A percentile compares a stretch with the other conserved stretches of the same genome.
phyloP scores from a whole-genome alignment of 2,888 invertebrate genomes.

The Ophraella communa region DNA sequence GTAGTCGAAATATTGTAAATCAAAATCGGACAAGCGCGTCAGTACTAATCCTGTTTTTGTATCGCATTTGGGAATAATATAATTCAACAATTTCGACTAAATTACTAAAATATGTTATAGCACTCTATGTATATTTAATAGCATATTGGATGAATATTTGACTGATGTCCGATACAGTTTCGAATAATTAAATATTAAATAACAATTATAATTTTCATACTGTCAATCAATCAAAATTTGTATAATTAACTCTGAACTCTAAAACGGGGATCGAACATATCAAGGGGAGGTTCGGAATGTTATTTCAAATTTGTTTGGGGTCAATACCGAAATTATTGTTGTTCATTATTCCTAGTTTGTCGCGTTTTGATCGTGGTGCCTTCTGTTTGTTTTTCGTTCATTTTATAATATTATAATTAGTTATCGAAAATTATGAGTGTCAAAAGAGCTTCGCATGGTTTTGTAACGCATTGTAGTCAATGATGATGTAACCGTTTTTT shows the following conservation, averaged over 20 bases:
- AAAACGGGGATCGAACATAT: neutral
- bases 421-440: neutral
- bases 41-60: conserved; percentile 29
- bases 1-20: conserved; percentile 32
- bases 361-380: conserved; percentile 27
- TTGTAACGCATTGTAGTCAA: no score
- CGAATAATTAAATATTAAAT: conserved; percentile 54
- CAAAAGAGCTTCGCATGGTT: no score
- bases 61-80: conserved; percentile 37
- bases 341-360: conserved; percentile 37
- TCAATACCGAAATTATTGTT: conserved; percentile 43
- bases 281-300: conserved; percentile 11
- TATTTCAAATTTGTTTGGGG: conserved; percentile 34
- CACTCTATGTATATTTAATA: conserved; percentile 44
- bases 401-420: neutral
- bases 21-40: conserved; percentile 32
- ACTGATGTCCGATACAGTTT: conserved; percentile 50
- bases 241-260: conserved; percentile 36
- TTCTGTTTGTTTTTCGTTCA: conserved; percentile 11
- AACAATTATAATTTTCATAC: conserved; percentile 54
- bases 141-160: conserved; percentile 44
- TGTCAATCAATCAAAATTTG: conserved; percentile 45
- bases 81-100: conserved; percentile 38
- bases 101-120: conserved; percentile 43
- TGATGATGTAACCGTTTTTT: no score